phyloP scores from a whole-genome alignment of 1,140 invertebrate genomes.

The Platorchestia sp. region DNA sequence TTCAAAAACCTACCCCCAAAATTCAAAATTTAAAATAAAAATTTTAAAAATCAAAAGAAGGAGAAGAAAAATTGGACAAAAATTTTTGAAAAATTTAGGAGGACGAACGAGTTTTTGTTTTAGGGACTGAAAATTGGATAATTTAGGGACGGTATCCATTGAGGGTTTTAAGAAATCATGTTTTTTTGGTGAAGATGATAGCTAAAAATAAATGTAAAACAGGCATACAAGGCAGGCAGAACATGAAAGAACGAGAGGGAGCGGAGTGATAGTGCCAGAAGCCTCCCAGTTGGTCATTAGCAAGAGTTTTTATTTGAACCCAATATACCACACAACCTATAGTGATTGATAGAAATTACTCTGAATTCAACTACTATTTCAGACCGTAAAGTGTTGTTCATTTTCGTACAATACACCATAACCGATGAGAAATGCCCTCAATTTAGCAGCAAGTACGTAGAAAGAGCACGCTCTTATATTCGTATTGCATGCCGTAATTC shows the following conservation, averaged over 20 bases:
- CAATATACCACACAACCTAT: too few relatives aligned
- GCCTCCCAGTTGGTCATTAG: not conserved
- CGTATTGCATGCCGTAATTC: too few relatives aligned
- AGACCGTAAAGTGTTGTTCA: too few relatives aligned
- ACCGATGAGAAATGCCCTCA: not conserved
- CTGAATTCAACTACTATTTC: too few relatives aligned
- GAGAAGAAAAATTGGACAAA: not conserved
- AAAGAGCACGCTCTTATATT: too few relatives aligned
- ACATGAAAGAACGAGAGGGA: too few relatives aligned
- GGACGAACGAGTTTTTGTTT: not conserved
- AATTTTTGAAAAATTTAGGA: not conserved
- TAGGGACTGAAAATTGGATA: not conserved
- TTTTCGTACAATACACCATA: not conserved
- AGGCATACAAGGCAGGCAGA: not conserved
- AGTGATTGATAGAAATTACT: not conserved
- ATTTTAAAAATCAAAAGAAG: not conserved
- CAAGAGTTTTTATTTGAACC: not conserved
- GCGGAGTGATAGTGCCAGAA: not conserved
- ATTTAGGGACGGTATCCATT: not conserved
- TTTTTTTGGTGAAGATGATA: not conserved
- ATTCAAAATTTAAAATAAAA: not conserved
- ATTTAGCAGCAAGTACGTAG: not conserved
- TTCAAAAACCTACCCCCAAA: not conserved
- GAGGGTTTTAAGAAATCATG: not conserved
- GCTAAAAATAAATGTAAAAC: not conserved